These are phyloP conservation scores for Charina bottae DNA, from an alignment of 2,113 vertebrate genomes.

Conservation along the genomic window DNA sequence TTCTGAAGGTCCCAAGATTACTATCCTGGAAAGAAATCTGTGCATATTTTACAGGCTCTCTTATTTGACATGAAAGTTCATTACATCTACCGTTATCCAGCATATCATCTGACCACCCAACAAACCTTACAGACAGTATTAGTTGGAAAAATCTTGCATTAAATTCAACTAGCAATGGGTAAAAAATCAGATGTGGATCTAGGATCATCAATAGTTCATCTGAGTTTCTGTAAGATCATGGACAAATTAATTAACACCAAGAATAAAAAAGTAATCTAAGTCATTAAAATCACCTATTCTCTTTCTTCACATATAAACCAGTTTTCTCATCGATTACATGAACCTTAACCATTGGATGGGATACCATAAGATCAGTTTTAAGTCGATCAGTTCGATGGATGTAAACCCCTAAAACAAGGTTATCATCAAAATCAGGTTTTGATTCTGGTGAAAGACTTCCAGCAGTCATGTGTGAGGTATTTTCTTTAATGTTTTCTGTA, in stretches of 20 bases:
- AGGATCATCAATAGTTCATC: background rate
- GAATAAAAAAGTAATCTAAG: slow-evolving; percentile 11
- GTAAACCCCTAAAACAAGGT: slow-evolving; percentile 88
- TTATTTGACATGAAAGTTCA: background rate
- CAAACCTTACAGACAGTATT: background rate
- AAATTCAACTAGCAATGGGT: background rate
- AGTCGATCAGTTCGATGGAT: slow-evolving; percentile 89
- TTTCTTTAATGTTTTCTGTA: slow-evolving; percentile 49
- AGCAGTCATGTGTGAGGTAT: slow-evolving; percentile 65
- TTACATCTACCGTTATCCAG: background rate
- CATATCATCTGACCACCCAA: background rate
- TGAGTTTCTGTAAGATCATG: background rate
- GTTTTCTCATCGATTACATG: slow-evolving; percentile 88
- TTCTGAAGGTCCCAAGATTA: background rate
- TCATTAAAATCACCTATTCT: slow-evolving; percentile 82
- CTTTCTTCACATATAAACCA: slow-evolving; percentile 89
- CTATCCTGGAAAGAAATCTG: background rate
- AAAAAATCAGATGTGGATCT: background rate
- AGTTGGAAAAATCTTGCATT: background rate
- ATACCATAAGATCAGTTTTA: slow-evolving; percentile 86
- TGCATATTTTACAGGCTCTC: background rate
- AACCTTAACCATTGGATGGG: slow-evolving; percentile 93
- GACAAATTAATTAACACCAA: background rate
- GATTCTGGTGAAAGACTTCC: slow-evolving; percentile 64
- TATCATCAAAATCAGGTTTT: slow-evolving; percentile 76